Percentiles rank a stretch among this genome's conserved stretches.
These are phyloP conservation scores for Drosophila kikkawai DNA, from an alignment of 1,140 invertebrate genomes.

Conservation along the genomic window DNA sequence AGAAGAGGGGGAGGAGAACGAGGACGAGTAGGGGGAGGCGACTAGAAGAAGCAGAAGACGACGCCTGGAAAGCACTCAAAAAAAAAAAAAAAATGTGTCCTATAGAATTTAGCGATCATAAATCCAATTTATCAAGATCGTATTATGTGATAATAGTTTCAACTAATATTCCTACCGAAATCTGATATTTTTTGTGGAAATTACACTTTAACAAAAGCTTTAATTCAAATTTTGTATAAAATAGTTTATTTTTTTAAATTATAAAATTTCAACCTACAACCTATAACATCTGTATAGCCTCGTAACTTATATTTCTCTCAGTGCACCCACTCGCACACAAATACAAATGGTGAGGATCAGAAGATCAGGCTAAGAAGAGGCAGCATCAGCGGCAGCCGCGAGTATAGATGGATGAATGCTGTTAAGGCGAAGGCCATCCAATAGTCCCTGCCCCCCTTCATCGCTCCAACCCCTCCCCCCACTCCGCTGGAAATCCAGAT, in stretches of 20 bases:
- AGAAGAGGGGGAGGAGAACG: constrained; percentile 8
- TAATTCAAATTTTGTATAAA: neutral
- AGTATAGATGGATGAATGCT: constrained; percentile 77
- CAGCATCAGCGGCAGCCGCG: constrained; percentile 36
- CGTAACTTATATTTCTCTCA: neutral
- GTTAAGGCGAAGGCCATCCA: constrained; percentile 81
- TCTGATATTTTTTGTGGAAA: neutral
- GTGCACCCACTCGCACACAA: constrained; percentile 39
- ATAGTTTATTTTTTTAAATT: too few relatives aligned
- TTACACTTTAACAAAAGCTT: neutral
- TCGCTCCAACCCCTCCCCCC: neutral
- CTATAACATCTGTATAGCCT: too few relatives aligned
- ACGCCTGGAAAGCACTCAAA: constrained; percentile 44
- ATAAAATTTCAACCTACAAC: too few relatives aligned
- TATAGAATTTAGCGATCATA: neutral
- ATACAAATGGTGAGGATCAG: constrained; percentile 78
- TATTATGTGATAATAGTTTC: neutral
- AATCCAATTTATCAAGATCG: neutral
- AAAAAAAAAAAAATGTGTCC: neutral
- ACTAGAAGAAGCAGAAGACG: constrained; percentile 25
- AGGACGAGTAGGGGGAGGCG: constrained; percentile 39
- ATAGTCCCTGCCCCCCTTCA: constrained; percentile 19
- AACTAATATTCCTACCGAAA: neutral
- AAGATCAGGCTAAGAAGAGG: constrained; percentile 55
- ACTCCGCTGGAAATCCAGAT: constrained; percentile 66